Percentiles rank a stretch among this genome's conserved stretches.
phyloP scores from a whole-genome alignment of 2,797 vertebrate genomes.

The Telmatherina bonti region DNA sequence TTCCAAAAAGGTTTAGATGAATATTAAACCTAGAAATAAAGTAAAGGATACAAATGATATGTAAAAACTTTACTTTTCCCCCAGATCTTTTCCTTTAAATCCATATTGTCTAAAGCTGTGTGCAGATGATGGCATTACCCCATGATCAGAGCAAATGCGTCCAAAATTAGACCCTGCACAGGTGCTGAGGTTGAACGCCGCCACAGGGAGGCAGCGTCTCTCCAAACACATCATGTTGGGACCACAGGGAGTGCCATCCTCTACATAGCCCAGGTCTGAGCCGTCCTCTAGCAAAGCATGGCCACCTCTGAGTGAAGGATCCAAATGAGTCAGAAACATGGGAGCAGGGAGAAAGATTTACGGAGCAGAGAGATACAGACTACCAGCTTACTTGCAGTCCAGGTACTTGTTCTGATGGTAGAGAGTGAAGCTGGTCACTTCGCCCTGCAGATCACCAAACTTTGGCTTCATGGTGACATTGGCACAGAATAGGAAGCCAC shows the following conservation, averaged over 20 bases:
- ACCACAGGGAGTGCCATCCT: slow-evolving; percentile 92
- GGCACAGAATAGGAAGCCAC: slow-evolving; percentile 92
- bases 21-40: too few relatives aligned
- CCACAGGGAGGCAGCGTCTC: slow-evolving; percentile 91
- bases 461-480: slow-evolving; percentile 89
- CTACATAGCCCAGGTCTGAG: slow-evolving; percentile 93
- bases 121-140: slow-evolving; percentile 76
- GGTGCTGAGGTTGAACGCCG: slow-evolving; percentile 92
- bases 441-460: slow-evolving; percentile 90
- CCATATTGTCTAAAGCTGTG: neutral
- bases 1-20: too few relatives aligned
- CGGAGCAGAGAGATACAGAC: neutral
- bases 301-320: slow-evolving; percentile 83
- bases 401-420: slow-evolving; percentile 95
- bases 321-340: slow-evolving; percentile 1
- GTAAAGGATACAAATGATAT: too few relatives aligned
- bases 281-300: slow-evolving; percentile 93
- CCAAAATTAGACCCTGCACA: slow-evolving; percentile 87
- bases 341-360: neutral
- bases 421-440: slow-evolving; percentile 93
- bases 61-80: neutral
- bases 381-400: slow-evolving; percentile 89
- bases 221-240: slow-evolving; percentile 96
- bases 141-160: slow-evolving; percentile 90
- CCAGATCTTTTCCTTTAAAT: neutral